Evolutionary conservation across 2,797 vertebrate species (phyloP).

Genomic region (Chelidonichthys spinosus): DNA sequence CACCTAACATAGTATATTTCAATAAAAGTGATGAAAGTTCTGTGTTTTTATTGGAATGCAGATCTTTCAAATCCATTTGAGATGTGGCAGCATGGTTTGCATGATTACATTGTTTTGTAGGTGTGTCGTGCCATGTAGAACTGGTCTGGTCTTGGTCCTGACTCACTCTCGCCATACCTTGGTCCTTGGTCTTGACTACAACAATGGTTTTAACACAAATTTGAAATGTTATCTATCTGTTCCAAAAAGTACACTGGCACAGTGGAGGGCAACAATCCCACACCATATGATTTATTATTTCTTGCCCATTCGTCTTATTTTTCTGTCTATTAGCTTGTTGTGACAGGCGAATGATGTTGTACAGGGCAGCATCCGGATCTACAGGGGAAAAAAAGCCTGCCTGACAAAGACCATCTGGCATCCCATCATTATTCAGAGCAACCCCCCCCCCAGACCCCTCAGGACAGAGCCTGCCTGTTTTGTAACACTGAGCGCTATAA

Average conservation of each 20-base stretch:
- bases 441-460: constrained; percentile 51
- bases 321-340: constrained; percentile 60
- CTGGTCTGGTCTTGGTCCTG: too few relatives aligned
- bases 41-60: too few relatives aligned
- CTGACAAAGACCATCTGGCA: constrained; percentile 77
- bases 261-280: constrained; percentile 22
- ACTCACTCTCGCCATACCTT: too few relatives aligned
- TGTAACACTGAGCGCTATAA: constrained; percentile 39
- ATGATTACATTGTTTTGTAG: too few relatives aligned
- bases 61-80: too few relatives aligned
- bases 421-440: constrained; percentile 74
- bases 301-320: constrained; percentile 51
- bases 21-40: too few relatives aligned
- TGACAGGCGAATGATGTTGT: constrained; percentile 71
- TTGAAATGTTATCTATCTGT: too few relatives aligned
- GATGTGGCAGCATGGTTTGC: too few relatives aligned
- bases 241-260: neutral
- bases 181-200: too few relatives aligned
- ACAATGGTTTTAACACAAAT: too few relatives aligned
- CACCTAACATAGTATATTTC: too few relatives aligned
- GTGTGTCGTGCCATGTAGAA: too few relatives aligned
- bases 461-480: constrained; percentile 62
- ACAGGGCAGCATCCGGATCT: constrained; percentile 64
- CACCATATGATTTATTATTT: constrained; percentile 46
- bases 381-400: constrained; percentile 47